Evolutionary conservation across 2,888 invertebrate species (phyloP).

Genomic region (Hypena proboscidalis): DNA sequence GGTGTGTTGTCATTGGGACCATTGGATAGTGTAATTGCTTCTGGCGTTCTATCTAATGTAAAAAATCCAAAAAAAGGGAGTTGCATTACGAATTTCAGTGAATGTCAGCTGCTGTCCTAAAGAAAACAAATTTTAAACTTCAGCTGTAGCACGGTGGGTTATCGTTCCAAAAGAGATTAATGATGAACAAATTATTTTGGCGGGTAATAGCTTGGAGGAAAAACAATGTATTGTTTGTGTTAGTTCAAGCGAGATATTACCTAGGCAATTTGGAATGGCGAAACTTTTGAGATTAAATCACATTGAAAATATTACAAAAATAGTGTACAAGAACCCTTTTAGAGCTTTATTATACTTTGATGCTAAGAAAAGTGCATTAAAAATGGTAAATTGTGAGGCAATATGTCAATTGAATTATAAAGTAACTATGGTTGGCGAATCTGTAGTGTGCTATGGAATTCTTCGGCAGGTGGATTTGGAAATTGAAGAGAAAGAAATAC

Average conservation of each 20-base stretch:
- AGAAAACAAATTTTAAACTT: too few species aligned
- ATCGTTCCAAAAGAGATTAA: neutral
- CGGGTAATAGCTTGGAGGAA: neutral
- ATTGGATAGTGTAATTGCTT: too few species aligned
- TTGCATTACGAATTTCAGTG: too few species aligned
- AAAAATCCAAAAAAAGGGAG: too few species aligned
- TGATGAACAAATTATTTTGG: too few species aligned
- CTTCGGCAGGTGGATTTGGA: conserved; percentile 9
- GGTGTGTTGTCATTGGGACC: too few species aligned
- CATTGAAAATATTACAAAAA: neutral
- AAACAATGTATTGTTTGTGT: neutral
- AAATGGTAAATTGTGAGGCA: neutral
- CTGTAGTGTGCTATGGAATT: conserved; percentile 3
- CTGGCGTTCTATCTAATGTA: too few species aligned
- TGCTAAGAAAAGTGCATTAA: conserved; percentile 2
- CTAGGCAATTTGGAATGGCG: too few species aligned
- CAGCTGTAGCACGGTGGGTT: too few species aligned
- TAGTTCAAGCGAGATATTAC: conserved; percentile 1
- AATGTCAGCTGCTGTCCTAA: too few species aligned
- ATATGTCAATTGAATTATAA: neutral
- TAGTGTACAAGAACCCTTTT: neutral
- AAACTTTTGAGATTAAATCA: neutral
- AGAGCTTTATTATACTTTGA: conserved; percentile 3
- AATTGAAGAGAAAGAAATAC: conserved; percentile 6
- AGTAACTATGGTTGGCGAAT: conserved; percentile 1